Base-by-base conservation (phyloP, 2,797 vertebrate species). In the Centroberyx gerrardi region DNA sequence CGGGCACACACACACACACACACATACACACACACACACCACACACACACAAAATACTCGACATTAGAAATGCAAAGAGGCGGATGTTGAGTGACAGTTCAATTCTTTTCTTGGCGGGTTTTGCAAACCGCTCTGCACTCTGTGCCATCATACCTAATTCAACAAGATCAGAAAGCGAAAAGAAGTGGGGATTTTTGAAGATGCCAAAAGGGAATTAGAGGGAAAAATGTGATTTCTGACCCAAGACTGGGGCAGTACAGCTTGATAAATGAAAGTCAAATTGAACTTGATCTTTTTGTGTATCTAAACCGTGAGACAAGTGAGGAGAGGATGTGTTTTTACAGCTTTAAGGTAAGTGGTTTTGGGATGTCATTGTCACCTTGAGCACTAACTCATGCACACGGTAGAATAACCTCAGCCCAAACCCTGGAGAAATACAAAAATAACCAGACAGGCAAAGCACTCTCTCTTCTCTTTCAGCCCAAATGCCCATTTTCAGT, bases 181-280 rank as follows among this genome's bases (percentile, higher is more conserved):
- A 62, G 62, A 9, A 2, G 44, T 69, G 49, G 46, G 44, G 61
- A 62, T 75, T 83, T 82, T 71, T 75, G 66, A 83, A 76, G 49
- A 75, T 81, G 85, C 72, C 72, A 82, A 70, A 73, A 82, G 76
- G 33, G 76, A 81, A 82, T 84, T 73, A 56, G 58, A 75, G 68
- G 22, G 74, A 70, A 82, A 87, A 85, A 72, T 81, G 52, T 68
- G 65, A 76, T 86, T 87, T 85, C 75, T 90, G 82, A 85, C 80
- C 83, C 68, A 60, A 67, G 84, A 79, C 76, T 70, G 9, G 51
- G 9, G 63, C 68, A 81, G 54, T 69, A 51, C 55, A 49, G 70
- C 46, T 38, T 88, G 83, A 90, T 81, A 76, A 87, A 90, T 90
- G 76, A 73, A 84, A 87, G 72, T 85, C 72, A 85, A 82, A 89